These are phyloP conservation scores for Drosophila ficusphila DNA, from an alignment of 1,140 invertebrate species.

Conservation along the genomic window DNA sequence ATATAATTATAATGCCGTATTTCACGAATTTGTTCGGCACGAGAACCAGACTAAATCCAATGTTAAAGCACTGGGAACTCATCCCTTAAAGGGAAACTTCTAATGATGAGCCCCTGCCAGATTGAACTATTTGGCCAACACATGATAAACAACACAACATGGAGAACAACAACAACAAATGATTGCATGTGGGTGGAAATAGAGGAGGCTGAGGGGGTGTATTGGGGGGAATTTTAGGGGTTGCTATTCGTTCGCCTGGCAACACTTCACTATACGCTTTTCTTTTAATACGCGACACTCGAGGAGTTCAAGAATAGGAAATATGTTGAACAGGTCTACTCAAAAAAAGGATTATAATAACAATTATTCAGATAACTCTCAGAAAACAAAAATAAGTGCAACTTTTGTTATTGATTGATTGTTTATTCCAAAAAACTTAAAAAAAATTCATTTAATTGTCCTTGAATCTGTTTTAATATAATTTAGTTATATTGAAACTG, in stretches of 20 bases:
- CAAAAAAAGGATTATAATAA: too few relatives aligned
- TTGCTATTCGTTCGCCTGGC: constrained; percentile 64
- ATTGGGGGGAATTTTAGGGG: constrained; percentile 57
- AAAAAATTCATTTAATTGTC: too few relatives aligned
- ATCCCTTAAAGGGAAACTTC: constrained; percentile 62
- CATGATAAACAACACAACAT: constrained; percentile 50
- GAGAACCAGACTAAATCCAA: constrained; percentile 20
- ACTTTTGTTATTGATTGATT: too few relatives aligned
- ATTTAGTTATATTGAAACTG: too few relatives aligned
- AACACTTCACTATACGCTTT: constrained; percentile 57
- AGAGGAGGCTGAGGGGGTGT: constrained; percentile 1
- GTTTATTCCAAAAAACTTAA: too few relatives aligned
- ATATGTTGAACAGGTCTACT: too few relatives aligned
- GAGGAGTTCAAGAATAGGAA: constrained; percentile 14
- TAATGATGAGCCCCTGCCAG: constrained; percentile 37
- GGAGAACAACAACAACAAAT: constrained; percentile 18
- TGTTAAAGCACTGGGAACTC: constrained; percentile 17
- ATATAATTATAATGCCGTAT: constrained; percentile 17
- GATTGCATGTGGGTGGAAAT: constrained; percentile 37
- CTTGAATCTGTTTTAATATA: too few relatives aligned
- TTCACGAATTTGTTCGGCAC: not conserved
- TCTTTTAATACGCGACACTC: constrained; percentile 14
- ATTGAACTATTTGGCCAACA: constrained; percentile 45
- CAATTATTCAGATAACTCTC: too few relatives aligned
- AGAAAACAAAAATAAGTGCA: too few relatives aligned